Conservation (phyloP, 2,888 invertebrate species). For the Lordiphosa fenestrarum region DNA sequence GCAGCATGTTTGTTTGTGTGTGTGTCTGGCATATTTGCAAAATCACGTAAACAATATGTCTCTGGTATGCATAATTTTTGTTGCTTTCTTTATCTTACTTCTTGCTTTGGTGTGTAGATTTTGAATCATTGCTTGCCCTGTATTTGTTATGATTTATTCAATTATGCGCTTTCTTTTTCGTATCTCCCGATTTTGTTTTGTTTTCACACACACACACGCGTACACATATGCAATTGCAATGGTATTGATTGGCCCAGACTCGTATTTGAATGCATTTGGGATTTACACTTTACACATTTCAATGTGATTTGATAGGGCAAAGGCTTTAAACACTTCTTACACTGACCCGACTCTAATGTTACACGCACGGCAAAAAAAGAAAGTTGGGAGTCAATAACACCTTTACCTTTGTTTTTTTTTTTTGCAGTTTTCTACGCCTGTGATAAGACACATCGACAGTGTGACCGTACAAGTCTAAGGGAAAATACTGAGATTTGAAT, state of each 20-base stretch:
- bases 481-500: too few relatives aligned
- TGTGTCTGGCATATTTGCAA: conserved; percentile 37
- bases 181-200: conserved; percentile 58
- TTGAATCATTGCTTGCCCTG: conserved; percentile 45
- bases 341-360: conserved; percentile 30
- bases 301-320: conserved; percentile 20
- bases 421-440: conserved; percentile 61
- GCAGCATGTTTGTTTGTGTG: conserved; percentile 1
- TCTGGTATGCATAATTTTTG: conserved; percentile 39
- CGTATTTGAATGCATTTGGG: conserved; percentile 25
- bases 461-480: too few relatives aligned
- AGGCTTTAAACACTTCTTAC: neutral
- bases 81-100: conserved; percentile 21
- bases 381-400: conserved; percentile 64
- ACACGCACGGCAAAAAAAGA: conserved; percentile 49
- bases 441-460: conserved; percentile 47
- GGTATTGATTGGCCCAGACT: conserved; percentile 64
- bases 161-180: conserved; percentile 71
- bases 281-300: conserved; percentile 12
- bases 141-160: conserved; percentile 69
- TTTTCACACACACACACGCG: conserved; percentile 40
- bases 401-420: conserved; percentile 41
- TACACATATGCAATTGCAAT: conserved; percentile 26
- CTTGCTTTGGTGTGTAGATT: conserved; percentile 26
- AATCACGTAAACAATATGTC: conserved; percentile 62